Evolutionary conservation across 92 coral and sea anemone genomes (phyloP), one percentile per base, ranked within the genome.

Genomic region (Phenganax subtilis): DNA sequence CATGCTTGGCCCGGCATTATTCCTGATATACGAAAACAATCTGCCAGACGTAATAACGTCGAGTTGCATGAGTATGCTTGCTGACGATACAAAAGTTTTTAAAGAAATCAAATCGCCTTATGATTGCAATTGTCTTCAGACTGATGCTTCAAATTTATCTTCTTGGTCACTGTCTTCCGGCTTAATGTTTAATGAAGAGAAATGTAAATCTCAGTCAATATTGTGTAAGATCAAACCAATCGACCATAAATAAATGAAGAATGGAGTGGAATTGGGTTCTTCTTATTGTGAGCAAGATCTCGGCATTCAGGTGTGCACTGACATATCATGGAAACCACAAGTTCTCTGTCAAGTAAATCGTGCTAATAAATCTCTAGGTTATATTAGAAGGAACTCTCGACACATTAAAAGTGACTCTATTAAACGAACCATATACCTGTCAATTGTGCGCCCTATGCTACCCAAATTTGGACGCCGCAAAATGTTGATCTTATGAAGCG

Each of bases 1-100:
- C 10, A 72, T 72, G 12, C 76, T 72, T 72, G 76, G 76, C 57
- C 59, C 76, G 1, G 59, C 76, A 72, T 72, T 72, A 12, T 59
- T 59, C 16, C 65, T 59, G 47, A 37, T 37, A 59, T 59, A 59
- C 25, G 65, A 1, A 0, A 59, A 76, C 51, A 70, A 76, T 53
- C 81, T 59, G 15, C 25, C 65, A 59, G 65, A 59, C 25, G 65
- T 59, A 12, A 20, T 59, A 14, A 20, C 65, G 16, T 37, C 47
- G 47, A 37, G 47, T 37, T 37, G 47, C 5, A 5, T 37, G 5
- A 37, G 47, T 5, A 37, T 37, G 47, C 47, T 37, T 37, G 47
- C 47, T 5, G 47, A 37, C 47, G 47, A 37, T 37, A 37, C 5
- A 37, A 37, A 37, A 37, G 47, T 37, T 37, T 37, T 37, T 37